Base-by-base conservation (phyloP, 1,140 invertebrate genomes). In the Musca domestica region DNA sequence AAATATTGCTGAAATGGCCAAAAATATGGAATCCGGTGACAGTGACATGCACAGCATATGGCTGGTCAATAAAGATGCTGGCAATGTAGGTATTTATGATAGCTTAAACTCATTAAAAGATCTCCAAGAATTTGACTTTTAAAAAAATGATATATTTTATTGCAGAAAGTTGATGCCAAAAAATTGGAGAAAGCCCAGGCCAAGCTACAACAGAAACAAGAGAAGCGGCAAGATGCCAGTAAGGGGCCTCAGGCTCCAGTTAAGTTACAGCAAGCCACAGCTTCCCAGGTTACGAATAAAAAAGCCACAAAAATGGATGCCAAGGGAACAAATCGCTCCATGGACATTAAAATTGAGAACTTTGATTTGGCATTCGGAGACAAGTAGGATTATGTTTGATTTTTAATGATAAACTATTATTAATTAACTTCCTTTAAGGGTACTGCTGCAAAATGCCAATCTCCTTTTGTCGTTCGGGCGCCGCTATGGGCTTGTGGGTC, bases 311-410 rank as follows among this genome's bases (percentile, higher is more conserved):
- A 91, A 84, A 83, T 96, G 81, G 96, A 98, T 84, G 90, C 90
- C 5, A 95, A 95, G 81, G 92, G 93, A 30, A 89, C 86, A 64
- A 95, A 95, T 80, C 91, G 91, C 73, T 91, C 91, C 54, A 92
- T 93, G 81, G 97, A 99, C 81, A 97, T 99, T 76, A 90, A 93
- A 80, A 95, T 99, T 84, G 96, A 99, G 85, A 98, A 98, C 84
- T 98, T 99, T 85, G 98, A 99, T 85, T 90, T 99, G 71, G 92
- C 96, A 9, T 99, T 95, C 84, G 97, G 96, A 23, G 95, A 98
- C 74, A 93, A 90, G 93, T 95, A 81, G 79, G 77, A 75, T 20
- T 1, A 2, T 17, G 30, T 72, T 14, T 58, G 17, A 56, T 22
- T 19, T 46, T 52, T 64, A 64, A 15, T n/a, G n/a, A n/a, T 47